phyloP scores from a whole-genome alignment of 2,797 vertebrate genomes.

The Helarctos malayanus region DNA sequence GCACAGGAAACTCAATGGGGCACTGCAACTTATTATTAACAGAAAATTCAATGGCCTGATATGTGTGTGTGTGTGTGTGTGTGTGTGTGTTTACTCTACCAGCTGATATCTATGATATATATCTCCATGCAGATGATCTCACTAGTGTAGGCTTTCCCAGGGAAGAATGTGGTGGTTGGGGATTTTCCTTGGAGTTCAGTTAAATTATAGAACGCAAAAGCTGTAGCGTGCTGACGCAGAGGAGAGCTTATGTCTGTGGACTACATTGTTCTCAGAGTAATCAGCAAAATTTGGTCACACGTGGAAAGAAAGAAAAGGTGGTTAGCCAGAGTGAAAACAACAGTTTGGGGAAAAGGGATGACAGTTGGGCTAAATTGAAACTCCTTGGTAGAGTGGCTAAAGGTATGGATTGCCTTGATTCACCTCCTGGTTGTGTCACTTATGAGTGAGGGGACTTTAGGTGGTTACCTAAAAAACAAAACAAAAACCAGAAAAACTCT shows the following conservation, averaged over 20 bases:
- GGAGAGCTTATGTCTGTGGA: not conserved
- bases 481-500: not conserved
- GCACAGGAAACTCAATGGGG: conserved; percentile 85
- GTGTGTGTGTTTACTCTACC: conserved; percentile 35
- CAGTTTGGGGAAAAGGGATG: not conserved
- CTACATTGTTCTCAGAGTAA: not conserved
- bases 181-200: not conserved
- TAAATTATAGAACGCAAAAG: conserved; percentile 1
- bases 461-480: not conserved
- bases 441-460: not conserved
- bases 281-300: conserved; percentile 13
- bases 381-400: not conserved
- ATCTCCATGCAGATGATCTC: conserved; percentile 57
- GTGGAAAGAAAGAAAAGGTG: not conserved
- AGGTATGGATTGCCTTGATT: not conserved
- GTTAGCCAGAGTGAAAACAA: not conserved
- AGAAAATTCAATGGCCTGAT: conserved; percentile 69
- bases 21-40: conserved; percentile 83
- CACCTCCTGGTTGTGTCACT: not conserved
- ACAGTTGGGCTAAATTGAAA: not conserved
- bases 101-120: conserved; percentile 46
- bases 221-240: not conserved
- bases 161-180: not conserved
- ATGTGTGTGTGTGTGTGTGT: conserved; percentile 11
- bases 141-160: conserved; percentile 65